phyloP scores from a whole-genome alignment of 64 coral and sea anemone species.

The Porites australiensis region DNA sequence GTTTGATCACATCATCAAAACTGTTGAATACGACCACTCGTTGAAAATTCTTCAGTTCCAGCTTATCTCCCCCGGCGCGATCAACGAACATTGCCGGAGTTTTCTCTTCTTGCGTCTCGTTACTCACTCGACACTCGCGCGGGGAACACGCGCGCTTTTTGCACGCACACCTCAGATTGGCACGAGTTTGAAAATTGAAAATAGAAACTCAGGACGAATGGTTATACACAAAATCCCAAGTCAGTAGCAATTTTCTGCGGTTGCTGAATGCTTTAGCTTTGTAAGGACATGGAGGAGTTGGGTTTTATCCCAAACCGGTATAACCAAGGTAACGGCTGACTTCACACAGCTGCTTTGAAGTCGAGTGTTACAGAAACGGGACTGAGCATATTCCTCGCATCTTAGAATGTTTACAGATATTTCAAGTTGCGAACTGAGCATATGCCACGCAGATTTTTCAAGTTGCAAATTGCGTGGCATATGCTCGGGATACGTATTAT shows the following conservation, averaged over 20 bases:
- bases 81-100: too few species aligned
- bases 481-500: too few species aligned
- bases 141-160: too few species aligned
- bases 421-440: background rate
- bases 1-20: background rate
- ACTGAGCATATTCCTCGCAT: background rate
- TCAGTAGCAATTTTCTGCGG: background rate
- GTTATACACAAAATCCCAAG: background rate
- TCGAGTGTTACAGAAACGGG: background rate
- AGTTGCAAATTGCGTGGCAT: background rate
- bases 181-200: too few species aligned
- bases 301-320: background rate
- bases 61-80: too few species aligned
- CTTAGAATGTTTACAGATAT: background rate
- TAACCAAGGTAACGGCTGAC: background rate
- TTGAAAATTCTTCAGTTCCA: background rate
- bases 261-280: conserved; percentile 10
- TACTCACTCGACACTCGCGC: too few species aligned
- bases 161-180: too few species aligned
- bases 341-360: conserved; percentile 25
- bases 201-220: too few species aligned
- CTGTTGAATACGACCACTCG: background rate
- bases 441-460: background rate
- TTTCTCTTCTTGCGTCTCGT: too few species aligned
- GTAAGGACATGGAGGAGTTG: background rate